Base-by-base conservation (phyloP, 2,888 invertebrate species). In the Zootermopsis nevadensis region DNA sequence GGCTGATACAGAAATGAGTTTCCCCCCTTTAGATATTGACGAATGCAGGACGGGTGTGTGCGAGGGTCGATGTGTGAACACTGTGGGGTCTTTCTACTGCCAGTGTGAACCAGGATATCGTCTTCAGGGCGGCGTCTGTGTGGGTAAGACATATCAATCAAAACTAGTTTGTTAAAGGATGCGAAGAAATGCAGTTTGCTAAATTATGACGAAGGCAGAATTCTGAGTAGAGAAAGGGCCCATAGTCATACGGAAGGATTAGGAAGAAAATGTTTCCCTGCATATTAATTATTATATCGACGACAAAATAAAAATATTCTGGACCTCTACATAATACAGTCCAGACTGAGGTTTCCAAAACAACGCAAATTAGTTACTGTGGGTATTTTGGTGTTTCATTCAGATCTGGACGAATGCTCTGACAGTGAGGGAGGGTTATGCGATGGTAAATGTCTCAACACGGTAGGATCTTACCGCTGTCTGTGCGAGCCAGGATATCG, bases 21-120 rank as follows among this genome's bases (percentile, higher is more conserved):
- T 19, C 48, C 19, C 12, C 48, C 19, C 19, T 48, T 48, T 85
- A 87, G 90, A 90, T 85, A 86, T 89, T 83, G 87, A 89, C 83
- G 89, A 90, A 85, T 90, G 89, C 80, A 84, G 81, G 60, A 86
- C 83, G 10, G 86, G 85, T 35, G 86, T 86, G 60, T 89, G 89
- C 84, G 86, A 86, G 42, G 87, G 87, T 74, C 87, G 86, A 72
- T 89, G 90, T 85, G 85, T 88, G 83, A 89, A 89, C 85, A 86
- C 87, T 8, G 86, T 86, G 6, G 89, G 89, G 55, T 88, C 88
- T 76, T 89, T 86, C 86, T 87, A 85, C 74, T 89, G 89, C 86
- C 87, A 87, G 48, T 89, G 89, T 85, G 87, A 87, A 79, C 48
- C 83, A 30, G 88, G 88, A 22, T 87, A 84, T 80, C 82, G 83